Base-by-base conservation (phyloP, 1,140 invertebrate genomes). In the Procambarus virginalis region DNA sequence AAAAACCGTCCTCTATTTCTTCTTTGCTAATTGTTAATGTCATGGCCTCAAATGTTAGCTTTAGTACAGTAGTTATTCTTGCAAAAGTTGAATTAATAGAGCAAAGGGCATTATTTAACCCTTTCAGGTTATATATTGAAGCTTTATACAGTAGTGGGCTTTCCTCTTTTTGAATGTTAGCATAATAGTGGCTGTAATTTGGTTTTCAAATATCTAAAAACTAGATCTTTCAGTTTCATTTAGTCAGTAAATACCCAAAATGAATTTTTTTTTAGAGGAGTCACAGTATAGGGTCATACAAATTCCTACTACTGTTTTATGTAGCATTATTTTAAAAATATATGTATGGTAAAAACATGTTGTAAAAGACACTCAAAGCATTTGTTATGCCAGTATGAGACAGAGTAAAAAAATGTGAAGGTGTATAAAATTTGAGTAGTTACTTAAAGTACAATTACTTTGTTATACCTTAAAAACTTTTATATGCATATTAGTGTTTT, bases 1-100 rank as follows among this genome's bases (percentile, higher is more conserved):
- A 49, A 86, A 76, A 76, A 77, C 80, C 85, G 76, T 86, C 85
- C 77, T 49, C 60, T 75, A 70, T 58, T 80, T 55, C 55, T 80
- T 55, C 45, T 20, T 45, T 83, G 22, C 22, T 68, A 12, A 49
- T 46, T 83, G 14, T 64, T 68, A 46, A 8, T 46, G 80, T 45
- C 46, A 60, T 68, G 58, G 80, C 80, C 68, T 82, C 68, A 55
- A n/a, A 20, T 82, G 34, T 82, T 68, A 82, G 46, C 55, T 68
- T 82, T 82, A 64, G 34, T 82, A 22, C 60, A 46, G 58, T 82
- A 73, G 22, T 73, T 73, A 5, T 73, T 73, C 68, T 34, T 34
- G 68, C 5, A 73, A n/a, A 73, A 10, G 68, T 73, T 17, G 60
- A 64, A 64, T 64, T 64, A 17, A 17, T 64, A 64, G 60, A 64